A percentile compares a stretch with the other conserved stretches of the same genome.
Conservation (phyloP, 2,888 invertebrate species). For the Bellardia pandia region DNA sequence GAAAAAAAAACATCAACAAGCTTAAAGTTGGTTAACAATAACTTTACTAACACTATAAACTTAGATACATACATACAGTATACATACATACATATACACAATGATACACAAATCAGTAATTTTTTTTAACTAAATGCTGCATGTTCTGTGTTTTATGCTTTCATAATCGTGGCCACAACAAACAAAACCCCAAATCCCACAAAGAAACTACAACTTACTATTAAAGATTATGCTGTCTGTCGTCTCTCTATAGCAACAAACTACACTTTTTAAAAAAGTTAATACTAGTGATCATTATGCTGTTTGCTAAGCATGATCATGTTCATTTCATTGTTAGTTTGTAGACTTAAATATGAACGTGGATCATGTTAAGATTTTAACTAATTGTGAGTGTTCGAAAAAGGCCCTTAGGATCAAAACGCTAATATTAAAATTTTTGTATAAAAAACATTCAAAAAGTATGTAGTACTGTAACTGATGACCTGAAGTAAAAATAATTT, state of each 20-base stretch:
- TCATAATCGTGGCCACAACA: constrained; percentile 70
- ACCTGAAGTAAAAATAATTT: no score
- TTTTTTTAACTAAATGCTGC: constrained; percentile 33
- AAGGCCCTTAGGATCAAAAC: no score
- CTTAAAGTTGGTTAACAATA: constrained; percentile 29
- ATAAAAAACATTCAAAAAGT: no score
- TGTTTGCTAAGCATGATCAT: no score
- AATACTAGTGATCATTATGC: not conserved
- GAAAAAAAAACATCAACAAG: constrained; percentile 31
- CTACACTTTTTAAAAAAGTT: not conserved
- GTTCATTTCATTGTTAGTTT: no score
- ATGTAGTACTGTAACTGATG: no score
- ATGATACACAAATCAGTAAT: constrained; percentile 9
- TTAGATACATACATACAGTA: not conserved
- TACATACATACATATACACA: not conserved
- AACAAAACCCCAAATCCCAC: constrained; percentile 63
- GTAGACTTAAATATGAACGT: no score
- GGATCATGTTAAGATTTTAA: no score
- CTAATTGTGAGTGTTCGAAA: no score
- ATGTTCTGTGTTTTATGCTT: constrained; percentile 56
- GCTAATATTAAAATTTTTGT: no score
- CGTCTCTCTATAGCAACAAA: constrained; percentile 11
- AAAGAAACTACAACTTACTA: constrained; percentile 43
- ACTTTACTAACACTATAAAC: constrained; percentile 23
- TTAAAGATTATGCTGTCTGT: constrained; percentile 10